Evolutionary conservation across 2,888 invertebrate species (phyloP).

Genomic region (Flabesymbios commensalis): DNA sequence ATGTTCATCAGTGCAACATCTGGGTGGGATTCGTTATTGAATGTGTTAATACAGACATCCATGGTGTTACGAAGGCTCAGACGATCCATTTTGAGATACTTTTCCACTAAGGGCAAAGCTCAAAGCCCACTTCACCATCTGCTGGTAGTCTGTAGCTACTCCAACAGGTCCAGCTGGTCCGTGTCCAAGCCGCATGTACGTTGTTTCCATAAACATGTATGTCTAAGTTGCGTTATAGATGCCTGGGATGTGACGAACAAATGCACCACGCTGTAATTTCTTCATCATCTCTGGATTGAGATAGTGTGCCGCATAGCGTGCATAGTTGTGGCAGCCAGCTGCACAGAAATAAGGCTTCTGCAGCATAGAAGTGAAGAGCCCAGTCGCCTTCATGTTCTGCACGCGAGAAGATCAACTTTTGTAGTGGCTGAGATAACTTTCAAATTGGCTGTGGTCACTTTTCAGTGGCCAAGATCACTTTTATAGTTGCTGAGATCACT

Average conservation of each 20-base stretch:
- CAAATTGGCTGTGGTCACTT: too few relatives aligned
- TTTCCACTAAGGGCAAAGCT: background rate
- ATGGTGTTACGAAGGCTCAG: slow-evolving; percentile 3
- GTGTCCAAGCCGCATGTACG: slow-evolving; percentile 10
- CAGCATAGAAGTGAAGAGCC: too few relatives aligned
- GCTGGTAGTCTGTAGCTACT: slow-evolving; percentile 1
- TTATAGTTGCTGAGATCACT: too few relatives aligned
- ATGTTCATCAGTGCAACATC: slow-evolving; percentile 20
- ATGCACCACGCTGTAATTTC: background rate
- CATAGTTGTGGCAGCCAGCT: too few relatives aligned
- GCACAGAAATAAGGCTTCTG: too few relatives aligned
- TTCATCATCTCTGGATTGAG: too few relatives aligned
- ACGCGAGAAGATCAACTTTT: too few relatives aligned
- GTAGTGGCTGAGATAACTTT: too few relatives aligned
- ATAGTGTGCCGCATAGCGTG: too few relatives aligned
- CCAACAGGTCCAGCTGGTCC: slow-evolving; percentile 5
- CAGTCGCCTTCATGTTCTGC: too few relatives aligned
- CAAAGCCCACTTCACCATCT: slow-evolving; percentile 7
- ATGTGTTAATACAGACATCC: slow-evolving; percentile 9
- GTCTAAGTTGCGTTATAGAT: slow-evolving; percentile 6
- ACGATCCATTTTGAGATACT: background rate
- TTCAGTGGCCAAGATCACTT: too few relatives aligned
- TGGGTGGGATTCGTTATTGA: slow-evolving; percentile 11
- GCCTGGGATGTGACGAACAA: slow-evolving; percentile 6
- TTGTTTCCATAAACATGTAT: slow-evolving; percentile 15